Percentiles rank a stretch among this genome's conserved stretches.
Evolutionary conservation across 2,888 invertebrate genomes (phyloP).

Genomic region (Cosmia pyralina): DNA sequence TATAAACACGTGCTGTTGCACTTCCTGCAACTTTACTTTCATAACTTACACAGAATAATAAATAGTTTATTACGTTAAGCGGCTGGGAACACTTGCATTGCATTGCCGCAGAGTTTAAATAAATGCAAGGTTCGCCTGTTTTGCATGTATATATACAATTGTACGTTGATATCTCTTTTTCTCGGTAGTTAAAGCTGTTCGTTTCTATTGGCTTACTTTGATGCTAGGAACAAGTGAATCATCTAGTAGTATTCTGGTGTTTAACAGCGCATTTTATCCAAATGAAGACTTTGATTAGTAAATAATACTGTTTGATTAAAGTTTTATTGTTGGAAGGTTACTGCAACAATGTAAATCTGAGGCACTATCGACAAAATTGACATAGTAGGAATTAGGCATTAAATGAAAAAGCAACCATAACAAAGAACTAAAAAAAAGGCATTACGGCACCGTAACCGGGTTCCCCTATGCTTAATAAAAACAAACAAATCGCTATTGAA

Average conservation of each 20-base stretch:
- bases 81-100: constrained; percentile 38
- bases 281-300: constrained; percentile 13
- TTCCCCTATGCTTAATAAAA: constrained; percentile 48
- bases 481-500: constrained; percentile 59
- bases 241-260: constrained; percentile 29
- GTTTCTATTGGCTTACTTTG: constrained; percentile 60
- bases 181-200: constrained; percentile 45
- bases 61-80: constrained; percentile 54
- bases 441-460: neutral
- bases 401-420: neutral
- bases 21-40: constrained; percentile 78
- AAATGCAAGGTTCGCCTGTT: constrained; percentile 29
- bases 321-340: neutral
- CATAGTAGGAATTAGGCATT: neutral
- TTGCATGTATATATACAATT: constrained; percentile 38
- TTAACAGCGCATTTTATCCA: constrained; percentile 22
- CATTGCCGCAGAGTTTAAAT: constrained; percentile 22
- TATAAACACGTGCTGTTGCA: constrained; percentile 71
- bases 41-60: constrained; percentile 66
- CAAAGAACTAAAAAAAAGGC: neutral
- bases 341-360: constrained; percentile 4
- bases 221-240: constrained; percentile 44
- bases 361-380: neutral
- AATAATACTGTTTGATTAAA: neutral
- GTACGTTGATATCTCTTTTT: constrained; percentile 53